Base-by-base conservation (phyloP, 2,888 invertebrate species). In the Nymphalis urticae region DNA sequence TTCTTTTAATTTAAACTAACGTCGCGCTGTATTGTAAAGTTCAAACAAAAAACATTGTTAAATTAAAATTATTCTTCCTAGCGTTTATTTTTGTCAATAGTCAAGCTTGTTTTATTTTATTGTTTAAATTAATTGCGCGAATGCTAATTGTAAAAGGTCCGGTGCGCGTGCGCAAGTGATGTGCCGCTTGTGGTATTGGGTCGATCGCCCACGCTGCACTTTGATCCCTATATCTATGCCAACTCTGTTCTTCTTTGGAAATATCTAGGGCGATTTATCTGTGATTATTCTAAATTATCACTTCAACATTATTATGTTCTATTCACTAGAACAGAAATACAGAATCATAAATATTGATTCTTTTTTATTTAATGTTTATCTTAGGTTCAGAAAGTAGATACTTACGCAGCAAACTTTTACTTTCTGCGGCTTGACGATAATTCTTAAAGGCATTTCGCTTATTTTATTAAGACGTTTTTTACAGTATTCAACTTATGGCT, bases 181-280 rank as follows among this genome's bases (percentile, higher is more conserved):
- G 80, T 79, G 79, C 80, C 77, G 82, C 80, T 80, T 80, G 86
- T 80, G 90, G 92, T 91, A 91, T 92, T 90, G 85, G 90, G 90
- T 87, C 91, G 87, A 79, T 85, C 90, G 90, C 91, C 91, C 90
- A 91, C 91, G 85, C 85, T 82, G 90, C 89, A 90, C 91, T 90
- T 91, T 91, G 91, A 90, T 90, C 90, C 86, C 84, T 82, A 85
- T 84, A 86, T 90, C 89, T 89, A 92, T 91, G 92, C 92, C 92
- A 92, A 91, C 87, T 90, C 85, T 85, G 87, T 89, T 89, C 88
- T 87, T 83, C 87, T 85, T 84, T 86, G 85, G 87, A 85, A 80
- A 85, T 86, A 90, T 89, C 87, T 89, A 87, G 88, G 86, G 79
- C 89, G 83, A 80, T 88, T 72, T 70, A 75, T 73, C 72, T 66